A percentile compares a stretch with the other conserved stretches of the same genome.
These are phyloP conservation scores for Lasioglossum pauxillum DNA, from an alignment of 2,888 invertebrate species.

Conservation along the genomic window DNA sequence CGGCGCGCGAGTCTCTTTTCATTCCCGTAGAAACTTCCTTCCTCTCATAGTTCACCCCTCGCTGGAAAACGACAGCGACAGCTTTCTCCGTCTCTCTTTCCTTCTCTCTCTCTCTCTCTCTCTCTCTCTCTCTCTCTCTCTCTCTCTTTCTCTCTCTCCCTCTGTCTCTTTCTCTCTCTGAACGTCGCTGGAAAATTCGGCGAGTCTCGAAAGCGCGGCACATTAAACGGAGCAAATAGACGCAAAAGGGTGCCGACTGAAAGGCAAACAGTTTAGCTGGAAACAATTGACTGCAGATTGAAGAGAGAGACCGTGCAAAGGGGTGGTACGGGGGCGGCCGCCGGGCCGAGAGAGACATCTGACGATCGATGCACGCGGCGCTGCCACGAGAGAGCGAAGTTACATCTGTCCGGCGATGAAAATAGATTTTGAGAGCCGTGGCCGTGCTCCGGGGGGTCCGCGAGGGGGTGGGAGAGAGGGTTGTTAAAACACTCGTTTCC, in stretches of 20 bases:
- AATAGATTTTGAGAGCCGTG: constrained; percentile 80
- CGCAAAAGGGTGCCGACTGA: constrained; percentile 83
- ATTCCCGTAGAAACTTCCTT: constrained; percentile 25
- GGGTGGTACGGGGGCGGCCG: constrained; percentile 26
- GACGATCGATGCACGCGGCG: constrained; percentile 81
- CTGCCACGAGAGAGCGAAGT: constrained; percentile 78
- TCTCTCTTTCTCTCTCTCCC: not conserved
- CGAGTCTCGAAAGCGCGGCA: constrained; percentile 72
- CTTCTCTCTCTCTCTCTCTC: not conserved
- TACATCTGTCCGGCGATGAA: constrained; percentile 83
- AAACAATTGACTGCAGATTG: constrained; percentile 85
- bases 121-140: not conserved
- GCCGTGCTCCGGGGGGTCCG: constrained; percentile 59
- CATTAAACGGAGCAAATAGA: constrained; percentile 82
- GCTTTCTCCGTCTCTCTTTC: not conserved
- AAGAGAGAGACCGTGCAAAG: constrained; percentile 78
- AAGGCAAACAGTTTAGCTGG: constrained; percentile 85
- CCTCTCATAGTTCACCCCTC: constrained; percentile 30
- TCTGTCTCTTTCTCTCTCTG: not conserved
- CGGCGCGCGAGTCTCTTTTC: not conserved
- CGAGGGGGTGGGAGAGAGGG: constrained; percentile 52
- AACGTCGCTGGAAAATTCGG: constrained; percentile 66
- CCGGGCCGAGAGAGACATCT: constrained; percentile 73
- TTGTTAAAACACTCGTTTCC: constrained; percentile 77
- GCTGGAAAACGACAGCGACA: constrained; percentile 29